Evolutionary conservation across 2,797 vertebrate species (phyloP), one percentile per base, ranked within the genome.

Genomic region (Sebastes vulpes): DNA sequence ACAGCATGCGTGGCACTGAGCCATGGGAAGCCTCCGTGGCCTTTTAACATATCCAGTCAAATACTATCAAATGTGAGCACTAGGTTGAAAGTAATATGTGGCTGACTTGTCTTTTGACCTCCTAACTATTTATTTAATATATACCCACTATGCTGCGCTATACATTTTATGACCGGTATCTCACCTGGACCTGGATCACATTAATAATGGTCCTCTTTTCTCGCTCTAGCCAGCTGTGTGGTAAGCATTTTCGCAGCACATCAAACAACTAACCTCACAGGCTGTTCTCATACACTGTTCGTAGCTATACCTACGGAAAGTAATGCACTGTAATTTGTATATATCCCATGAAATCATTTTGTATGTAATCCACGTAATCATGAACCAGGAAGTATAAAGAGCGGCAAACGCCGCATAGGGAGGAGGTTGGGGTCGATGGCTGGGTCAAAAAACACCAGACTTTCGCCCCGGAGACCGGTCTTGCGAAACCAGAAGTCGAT

Each of bases 1-100:
- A 80, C 83, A 92, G 75, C 84, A 92, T 92, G 86, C 89, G 78
- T 92, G 86, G 76, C 89, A 73, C 63, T 21, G 35, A 84, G 88
- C 88, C 91, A 93, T 4, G 23, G 67, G 68, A 80, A 72, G 65
- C 63, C 73, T 75, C 25, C 66, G 35, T n/a, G 59, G 74, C 75
- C 71, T 35, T 84, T 81, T 82, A 85, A 77, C 53, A 80, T 48
- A 64, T 67, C 59, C 48, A 77, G 50, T 69, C 20, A 71, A 82
- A 83, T 83, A 60, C 60, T 73, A 69, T 48, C n/a, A 58, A 77
- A 73, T 58, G 48, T 58, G 56, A 71, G 52, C 3, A 32, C 50
- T 16, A 65, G 20, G 38, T 53, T 72, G 16, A 74, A 87, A 81
- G 28, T 80, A 84, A 85, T 82, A 74, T 64, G 48, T 14, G 50